A percentile compares a stretch with the other conserved stretches of the same genome.
Evolutionary conservation across 2,113 vertebrate species (phyloP).

Genomic region (Amphilophus citrinellus): DNA sequence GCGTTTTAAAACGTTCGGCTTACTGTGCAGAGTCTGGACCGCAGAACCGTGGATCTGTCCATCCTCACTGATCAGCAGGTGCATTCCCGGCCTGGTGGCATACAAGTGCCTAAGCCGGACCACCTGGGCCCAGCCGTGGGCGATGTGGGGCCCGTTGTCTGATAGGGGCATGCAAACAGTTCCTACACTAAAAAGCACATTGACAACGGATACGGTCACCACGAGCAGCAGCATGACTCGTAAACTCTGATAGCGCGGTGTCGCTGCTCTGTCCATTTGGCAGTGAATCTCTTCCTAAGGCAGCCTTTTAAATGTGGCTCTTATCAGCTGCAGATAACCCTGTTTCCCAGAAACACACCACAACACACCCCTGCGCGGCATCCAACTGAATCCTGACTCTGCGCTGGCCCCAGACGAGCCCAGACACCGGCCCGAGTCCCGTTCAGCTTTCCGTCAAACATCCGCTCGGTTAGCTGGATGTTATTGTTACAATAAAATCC

Average conservation of each 20-base stretch:
- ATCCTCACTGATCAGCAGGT: slow-evolving; percentile 86
- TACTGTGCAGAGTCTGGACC: slow-evolving; percentile 85
- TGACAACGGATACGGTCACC: slow-evolving; percentile 63
- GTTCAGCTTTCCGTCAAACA: not conserved
- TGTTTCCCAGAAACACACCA: slow-evolving; percentile 75
- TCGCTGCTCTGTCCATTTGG: slow-evolving; percentile 1
- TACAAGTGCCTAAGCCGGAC: slow-evolving; percentile 90
- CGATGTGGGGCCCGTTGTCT: slow-evolving; percentile 85
- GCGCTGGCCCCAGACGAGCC: slow-evolving; percentile 8
- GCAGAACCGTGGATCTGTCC: slow-evolving; percentile 86
- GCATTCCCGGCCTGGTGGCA: slow-evolving; percentile 84
- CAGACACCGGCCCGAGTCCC: not conserved
- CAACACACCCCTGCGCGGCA: slow-evolving; percentile 77
- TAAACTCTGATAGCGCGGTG: not conserved
- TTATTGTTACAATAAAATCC: not conserved
- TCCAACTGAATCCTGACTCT: slow-evolving; percentile 66
- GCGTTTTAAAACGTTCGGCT: slow-evolving; percentile 65
- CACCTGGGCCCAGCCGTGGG: slow-evolving; percentile 88
- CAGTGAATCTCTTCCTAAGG: slow-evolving; percentile 34
- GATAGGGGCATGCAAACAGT: slow-evolving; percentile 72
- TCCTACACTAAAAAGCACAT: slow-evolving; percentile 60
- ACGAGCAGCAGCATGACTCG: slow-evolving; percentile 58
- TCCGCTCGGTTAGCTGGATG: not conserved
- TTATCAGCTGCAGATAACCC: slow-evolving; percentile 85
- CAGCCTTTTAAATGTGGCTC: slow-evolving; percentile 84